Base-by-base conservation (phyloP, 2,797 vertebrate species). In the Enoplosus armatus region DNA sequence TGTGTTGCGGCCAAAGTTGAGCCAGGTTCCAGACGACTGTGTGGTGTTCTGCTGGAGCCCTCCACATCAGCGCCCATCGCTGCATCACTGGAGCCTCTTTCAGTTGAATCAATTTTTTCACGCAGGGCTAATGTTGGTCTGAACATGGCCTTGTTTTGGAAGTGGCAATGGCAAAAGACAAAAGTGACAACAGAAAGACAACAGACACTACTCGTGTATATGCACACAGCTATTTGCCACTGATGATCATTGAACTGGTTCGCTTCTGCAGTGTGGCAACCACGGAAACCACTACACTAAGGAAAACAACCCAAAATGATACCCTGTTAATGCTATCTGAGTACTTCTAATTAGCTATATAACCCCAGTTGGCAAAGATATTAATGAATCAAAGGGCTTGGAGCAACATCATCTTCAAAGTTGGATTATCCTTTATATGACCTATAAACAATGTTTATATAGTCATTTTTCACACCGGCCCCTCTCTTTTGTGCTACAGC, bases 271-370 rank as follows among this genome's bases (percentile, higher is more conserved):
- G 48, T n/a, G 3, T 27, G 4, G 45, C 68, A 35, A 58, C 54
- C 33, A 2, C 0, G 5, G 43, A 20, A 53, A 41, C 26, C 20
- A 43, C 47, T 41, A 2, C 20, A n/a, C n/a, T n/a, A 51, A 53
- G 35, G 33, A 27, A 53, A 43, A 45, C 8, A 61, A 51, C 10
- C 9, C 27, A 63, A 51, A n/a, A 73, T 43, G 26, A 63, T 55
- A 24, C 22, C 48, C 22, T 54, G 50, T 51, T 43, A 60, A 60
- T 60, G 45, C 10, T 43, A 26, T 67, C 15, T 22, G 22, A 31
- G 43, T 33, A 12, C 22, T 67, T 45, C 35, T 41, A 68, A 60
- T 53, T 53, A 68, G 33, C 26, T 59, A n/a, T 48, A 39, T 37
- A n/a, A 50, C 26, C 29, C 1, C 2, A 47, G 12, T 58, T 64